These are phyloP conservation scores for Diogma glabrata DNA, from an alignment of 2,888 invertebrate genomes.

Conservation along the genomic window DNA sequence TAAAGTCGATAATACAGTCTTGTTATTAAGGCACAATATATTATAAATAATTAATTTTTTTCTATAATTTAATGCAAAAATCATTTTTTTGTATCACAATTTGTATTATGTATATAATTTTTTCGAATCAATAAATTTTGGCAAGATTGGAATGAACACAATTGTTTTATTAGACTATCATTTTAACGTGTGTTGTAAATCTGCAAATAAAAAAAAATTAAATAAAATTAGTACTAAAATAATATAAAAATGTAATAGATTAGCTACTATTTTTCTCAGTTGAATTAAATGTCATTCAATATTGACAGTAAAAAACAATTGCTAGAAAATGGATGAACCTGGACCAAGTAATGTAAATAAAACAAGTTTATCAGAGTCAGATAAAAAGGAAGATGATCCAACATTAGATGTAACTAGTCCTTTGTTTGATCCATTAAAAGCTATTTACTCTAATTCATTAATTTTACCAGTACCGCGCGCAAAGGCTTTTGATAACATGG, in stretches of 20 bases:
- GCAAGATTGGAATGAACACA: slow-evolving; percentile 11
- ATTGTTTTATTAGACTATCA: slow-evolving; percentile 5
- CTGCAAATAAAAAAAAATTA: slow-evolving; percentile 5
- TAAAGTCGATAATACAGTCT: slow-evolving; percentile 6
- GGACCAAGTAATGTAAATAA: not conserved
- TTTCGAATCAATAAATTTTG: no score
- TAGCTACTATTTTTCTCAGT: not conserved
- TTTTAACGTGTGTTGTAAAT: no score
- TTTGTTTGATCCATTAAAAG: slow-evolving; percentile 57
- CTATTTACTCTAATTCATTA: slow-evolving; percentile 47
- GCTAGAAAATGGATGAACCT: not conserved
- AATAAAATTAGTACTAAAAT: not conserved
- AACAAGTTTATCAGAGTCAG: no score
- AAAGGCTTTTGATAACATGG: slow-evolving; percentile 54
- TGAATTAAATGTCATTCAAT: not conserved
- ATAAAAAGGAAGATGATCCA: slow-evolving; percentile 16
- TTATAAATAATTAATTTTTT: no score
- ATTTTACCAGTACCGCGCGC: slow-evolving; percentile 45
- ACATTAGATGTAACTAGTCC: slow-evolving; percentile 42
- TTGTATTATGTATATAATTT: no score
- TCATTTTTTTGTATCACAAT: slow-evolving; percentile 6
- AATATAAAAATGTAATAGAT: no score
- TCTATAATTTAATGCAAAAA: no score
- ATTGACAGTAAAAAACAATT: not conserved
- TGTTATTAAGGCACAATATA: slow-evolving; percentile 6